Conservation (phyloP, 2,888 invertebrate species). For the Drosophila glabriapex region DNA sequence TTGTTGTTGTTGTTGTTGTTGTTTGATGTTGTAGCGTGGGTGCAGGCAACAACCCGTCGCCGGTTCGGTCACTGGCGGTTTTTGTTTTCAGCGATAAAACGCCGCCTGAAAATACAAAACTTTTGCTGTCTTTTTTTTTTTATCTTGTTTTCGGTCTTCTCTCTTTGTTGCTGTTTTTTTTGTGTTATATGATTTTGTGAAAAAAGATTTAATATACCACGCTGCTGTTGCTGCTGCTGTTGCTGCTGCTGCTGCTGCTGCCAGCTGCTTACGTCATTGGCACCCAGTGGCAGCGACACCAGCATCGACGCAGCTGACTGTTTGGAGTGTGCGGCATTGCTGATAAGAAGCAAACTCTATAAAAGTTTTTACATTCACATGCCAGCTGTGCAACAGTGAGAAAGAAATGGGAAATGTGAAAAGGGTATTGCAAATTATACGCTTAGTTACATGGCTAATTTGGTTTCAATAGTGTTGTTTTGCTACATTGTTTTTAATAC, state of each 20-base stretch:
- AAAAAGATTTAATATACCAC: conserved; percentile 68
- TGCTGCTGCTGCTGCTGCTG: conserved; percentile 30
- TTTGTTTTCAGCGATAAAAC: conserved; percentile 64
- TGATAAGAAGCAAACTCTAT: conserved; percentile 69
- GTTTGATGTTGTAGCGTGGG: conserved; percentile 43
- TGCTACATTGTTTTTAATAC: too few species aligned
- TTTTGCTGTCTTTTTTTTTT: conserved; percentile 37
- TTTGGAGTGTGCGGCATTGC: conserved; percentile 33
- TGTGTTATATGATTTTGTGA: conserved; percentile 43
- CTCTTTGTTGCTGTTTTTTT: conserved; percentile 34
- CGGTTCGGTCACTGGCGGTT: conserved; percentile 36
- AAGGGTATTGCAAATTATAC: neutral
- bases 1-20: conserved; percentile 33
- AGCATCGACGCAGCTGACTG: conserved; percentile 10
- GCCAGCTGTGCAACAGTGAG: conserved; percentile 23
- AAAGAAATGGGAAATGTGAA: neutral
- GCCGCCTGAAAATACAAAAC: conserved; percentile 53
- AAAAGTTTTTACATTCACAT: conserved; percentile 46
- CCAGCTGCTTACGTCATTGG: conserved; percentile 69
- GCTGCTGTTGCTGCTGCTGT: conserved; percentile 25
- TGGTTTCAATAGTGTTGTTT: conserved; percentile 17
- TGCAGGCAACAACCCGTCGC: conserved; percentile 31
- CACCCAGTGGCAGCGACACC: conserved; percentile 29
- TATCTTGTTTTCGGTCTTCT: conserved; percentile 25
- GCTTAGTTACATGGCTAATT: conserved; percentile 1